Conservation (phyloP, 2,113 vertebrate species). For the Plectropomus leopardus region DNA sequence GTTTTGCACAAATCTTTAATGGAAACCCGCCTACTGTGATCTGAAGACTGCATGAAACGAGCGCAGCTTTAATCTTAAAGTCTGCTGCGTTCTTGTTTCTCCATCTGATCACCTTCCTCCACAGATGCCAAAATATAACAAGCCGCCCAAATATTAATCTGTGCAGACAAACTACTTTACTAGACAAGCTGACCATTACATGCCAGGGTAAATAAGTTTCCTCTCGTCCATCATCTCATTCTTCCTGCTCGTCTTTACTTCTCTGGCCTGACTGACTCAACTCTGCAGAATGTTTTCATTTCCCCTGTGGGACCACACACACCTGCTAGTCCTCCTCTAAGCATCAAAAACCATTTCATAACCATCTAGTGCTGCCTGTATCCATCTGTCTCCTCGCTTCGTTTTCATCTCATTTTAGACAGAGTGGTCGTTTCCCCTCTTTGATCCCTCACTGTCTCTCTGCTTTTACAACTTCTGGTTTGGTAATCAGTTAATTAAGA, state of each 20-base stretch:
- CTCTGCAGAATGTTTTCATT: constrained; percentile 59
- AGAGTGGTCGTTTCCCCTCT: too few relatives aligned
- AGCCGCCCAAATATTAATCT: neutral
- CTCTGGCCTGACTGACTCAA: constrained; percentile 54
- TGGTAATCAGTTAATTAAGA: neutral
- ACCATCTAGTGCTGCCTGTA: constrained; percentile 20
- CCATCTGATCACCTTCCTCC: neutral
- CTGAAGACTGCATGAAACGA: neutral
- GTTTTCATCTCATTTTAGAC: constrained; percentile 4
- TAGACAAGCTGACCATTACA: constrained; percentile 2
- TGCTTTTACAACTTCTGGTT: neutral
- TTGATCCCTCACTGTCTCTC: too few relatives aligned
- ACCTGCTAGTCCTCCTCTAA: constrained; percentile 40
- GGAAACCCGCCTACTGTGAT: too few relatives aligned
- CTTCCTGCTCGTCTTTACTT: constrained; percentile 10
- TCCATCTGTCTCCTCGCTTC: constrained; percentile 48
- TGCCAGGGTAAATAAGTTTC: neutral
- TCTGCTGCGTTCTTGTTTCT: neutral
- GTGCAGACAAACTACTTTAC: neutral
- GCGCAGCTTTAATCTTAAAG: neutral
- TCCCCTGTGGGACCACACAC: constrained; percentile 34
- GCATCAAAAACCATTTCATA: constrained; percentile 41
- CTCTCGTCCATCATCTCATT: neutral
- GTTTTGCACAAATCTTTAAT: too few relatives aligned
- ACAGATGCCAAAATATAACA: neutral